Evolutionary conservation across 64 coral and sea anemone genomes (phyloP), one percentile per base, ranked within the genome.

Genomic region (Stichodactyla helianthus): DNA sequence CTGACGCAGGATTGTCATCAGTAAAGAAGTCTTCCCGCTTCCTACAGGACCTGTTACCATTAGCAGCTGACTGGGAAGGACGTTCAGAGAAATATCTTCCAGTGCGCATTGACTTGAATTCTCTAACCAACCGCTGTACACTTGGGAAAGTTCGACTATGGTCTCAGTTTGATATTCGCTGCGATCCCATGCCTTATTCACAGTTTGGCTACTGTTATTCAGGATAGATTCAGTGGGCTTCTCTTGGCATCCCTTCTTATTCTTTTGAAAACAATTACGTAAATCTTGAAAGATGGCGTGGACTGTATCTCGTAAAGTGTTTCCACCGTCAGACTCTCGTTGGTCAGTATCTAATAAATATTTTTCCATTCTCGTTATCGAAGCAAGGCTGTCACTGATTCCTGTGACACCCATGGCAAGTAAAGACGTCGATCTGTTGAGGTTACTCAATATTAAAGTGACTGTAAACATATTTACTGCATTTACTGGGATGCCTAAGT

Each of bases 1-100:
- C 77, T 93, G 89, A 44, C 86, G 89, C 25, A 95, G 65, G n/a
- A 96, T 87, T 55, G 94, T 87, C 53, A 28, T 77, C 7, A 96
- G 44, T 7, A 96, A 53, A 9, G 94, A 85, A 10, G 94, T 93
- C 52, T 96, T 96, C 1, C 77, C 77, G n/a, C 77, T 50, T 79
- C 77, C 77, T 14, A 79, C 77, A 79, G 15, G 77, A 12, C 77
- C 35, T 44, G 35, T 44, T 44, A 44, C 35, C 35, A 44, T 44
- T 44, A 44, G 35, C 35, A 44, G 2, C 77, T 20, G 13, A 3
- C 20, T 64, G 61, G 61, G 19, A 14, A 14, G 11, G 60, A 63
- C 60, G 19, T 19, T 14, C 11, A 63, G 1, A 1, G 60, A 63
- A 63, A 63, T 63, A 63, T 63, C 19, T 12, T 63, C 12, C 12